phyloP scores from a whole-genome alignment of 1,140 invertebrate genomes.

The Steinernema khuongi region DNA sequence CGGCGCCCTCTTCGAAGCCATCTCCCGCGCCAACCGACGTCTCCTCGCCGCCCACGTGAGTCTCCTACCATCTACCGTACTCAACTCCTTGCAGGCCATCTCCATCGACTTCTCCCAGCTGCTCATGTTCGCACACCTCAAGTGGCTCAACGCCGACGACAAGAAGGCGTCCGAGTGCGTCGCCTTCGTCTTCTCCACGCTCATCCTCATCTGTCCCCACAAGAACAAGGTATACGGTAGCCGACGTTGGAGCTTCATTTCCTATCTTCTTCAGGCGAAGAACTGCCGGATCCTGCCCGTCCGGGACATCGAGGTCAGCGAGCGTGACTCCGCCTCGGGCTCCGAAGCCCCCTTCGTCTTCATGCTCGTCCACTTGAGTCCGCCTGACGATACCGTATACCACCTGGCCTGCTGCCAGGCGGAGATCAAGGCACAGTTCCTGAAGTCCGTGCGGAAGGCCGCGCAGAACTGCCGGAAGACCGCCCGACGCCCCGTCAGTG shows the following conservation, averaged over 20 bases:
- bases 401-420: conserved; percentile 39
- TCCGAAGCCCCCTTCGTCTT: conserved; percentile 12
- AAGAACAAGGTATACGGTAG: conserved; percentile 29
- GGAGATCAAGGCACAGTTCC: conserved; percentile 40
- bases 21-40: conserved; percentile 22
- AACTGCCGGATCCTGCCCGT: conserved; percentile 31
- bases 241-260: neutral
- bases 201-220: conserved; percentile 35
- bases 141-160: conserved; percentile 33
- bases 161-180: conserved; percentile 33
- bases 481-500: conserved; percentile 34
- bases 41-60: conserved; percentile 58
- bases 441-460: conserved; percentile 39
- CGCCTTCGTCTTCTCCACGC: conserved; percentile 38
- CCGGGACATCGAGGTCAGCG: conserved; percentile 26
- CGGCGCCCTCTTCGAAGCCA: conserved; percentile 80
- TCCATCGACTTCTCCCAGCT: conserved; percentile 37
- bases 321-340: neutral
- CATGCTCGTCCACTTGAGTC: conserved; percentile 21
- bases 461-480: conserved; percentile 16
- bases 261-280: conserved; percentile 24
- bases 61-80: conserved; percentile 1
- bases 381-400: conserved; percentile 33
- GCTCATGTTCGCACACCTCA: conserved; percentile 40
- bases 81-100: conserved; percentile 22